Evolutionary conservation across 2,797 vertebrate genomes (phyloP).

Genomic region (Syngnathus rostellatus): DNA sequence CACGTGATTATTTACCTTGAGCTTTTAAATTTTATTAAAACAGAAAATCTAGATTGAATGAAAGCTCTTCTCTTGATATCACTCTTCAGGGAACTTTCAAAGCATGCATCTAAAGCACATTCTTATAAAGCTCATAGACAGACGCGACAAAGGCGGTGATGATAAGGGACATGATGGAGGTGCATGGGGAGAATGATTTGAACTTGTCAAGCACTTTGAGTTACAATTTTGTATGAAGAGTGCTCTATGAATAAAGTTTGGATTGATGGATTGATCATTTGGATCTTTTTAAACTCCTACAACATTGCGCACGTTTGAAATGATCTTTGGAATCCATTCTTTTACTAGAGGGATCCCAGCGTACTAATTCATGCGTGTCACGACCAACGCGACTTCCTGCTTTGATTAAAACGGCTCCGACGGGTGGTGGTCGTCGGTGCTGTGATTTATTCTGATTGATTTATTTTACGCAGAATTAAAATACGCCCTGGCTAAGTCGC

Average conservation of each 20-base stretch:
- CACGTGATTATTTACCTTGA: constrained; percentile 11
- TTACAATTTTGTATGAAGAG: too few relatives aligned
- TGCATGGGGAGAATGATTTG: too few relatives aligned
- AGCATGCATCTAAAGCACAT: not conserved
- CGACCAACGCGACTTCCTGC: not conserved
- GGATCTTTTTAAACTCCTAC: too few relatives aligned
- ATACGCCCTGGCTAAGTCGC: not conserved
- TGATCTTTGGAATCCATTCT: too few relatives aligned
- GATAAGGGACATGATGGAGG: not conserved
- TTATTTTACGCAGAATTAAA: not conserved
- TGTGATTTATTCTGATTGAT: not conserved
- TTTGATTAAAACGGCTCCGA: not conserved
- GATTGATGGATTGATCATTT: too few relatives aligned
- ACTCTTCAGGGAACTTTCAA: too few relatives aligned
- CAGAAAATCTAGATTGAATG: constrained; percentile 18
- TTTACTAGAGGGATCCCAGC: not conserved
- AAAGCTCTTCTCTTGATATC: not conserved
- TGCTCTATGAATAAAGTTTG: too few relatives aligned
- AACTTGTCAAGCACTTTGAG: not conserved
- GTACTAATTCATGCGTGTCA: not conserved
- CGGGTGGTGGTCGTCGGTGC: not conserved
- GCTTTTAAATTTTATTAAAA: constrained; percentile 54
- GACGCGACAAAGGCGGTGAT: not conserved
- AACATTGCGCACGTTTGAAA: too few relatives aligned
- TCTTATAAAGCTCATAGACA: not conserved